Evolutionary conservation across 2,888 invertebrate species (phyloP), one percentile per base, ranked within the genome.

Genomic region (Taphrorychus bicolor): DNA sequence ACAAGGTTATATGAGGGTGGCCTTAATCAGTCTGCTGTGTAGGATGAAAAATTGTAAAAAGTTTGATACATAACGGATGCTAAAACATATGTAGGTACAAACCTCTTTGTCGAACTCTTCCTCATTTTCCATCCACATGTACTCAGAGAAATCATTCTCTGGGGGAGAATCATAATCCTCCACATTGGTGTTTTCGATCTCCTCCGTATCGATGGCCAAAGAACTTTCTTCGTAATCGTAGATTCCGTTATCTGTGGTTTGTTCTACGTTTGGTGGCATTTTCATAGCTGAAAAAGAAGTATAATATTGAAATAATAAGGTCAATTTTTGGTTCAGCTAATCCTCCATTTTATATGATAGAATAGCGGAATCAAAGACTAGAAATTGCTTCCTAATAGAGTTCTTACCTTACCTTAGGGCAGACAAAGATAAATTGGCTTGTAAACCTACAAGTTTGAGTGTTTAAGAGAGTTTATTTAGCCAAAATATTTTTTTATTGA

Each of bases 121-220:
- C 77, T 95, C 92, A 76, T 94, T 91, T 79, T 95, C 95, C 95
- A 95, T 95, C 96, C 95, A 95, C 86, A 95, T 87, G 79, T 94
- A 95, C 77, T 95, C 95, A 0, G 93, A 91, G 80, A 95, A 95
- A 82, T 95, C 94, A 63, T 88, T 88, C 53, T 86, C 88, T 3
- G 84, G 83, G 1, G 85, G 82, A 65, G 82, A 78, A 76, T 82
- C 64, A 78, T 84, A 74, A 71, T 84, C 78, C 41, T 84, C 82
- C 49, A 77, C 73, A 18, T 71, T 76, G 72, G 77, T 77, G 66
- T 76, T 77, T 49, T 77, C 78, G 45, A 77, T 72, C 57, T 75
- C 75, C 59, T 78, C 79, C 24, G 75, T 72, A 60, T 72, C 73
- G 62, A 77, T 76, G 1, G 78, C 74, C 24, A 77, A 75, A 58